Evolutionary conservation across 2,888 invertebrate genomes (phyloP), one percentile per base, ranked within the genome.

Genomic region (Myathropa florea): DNA sequence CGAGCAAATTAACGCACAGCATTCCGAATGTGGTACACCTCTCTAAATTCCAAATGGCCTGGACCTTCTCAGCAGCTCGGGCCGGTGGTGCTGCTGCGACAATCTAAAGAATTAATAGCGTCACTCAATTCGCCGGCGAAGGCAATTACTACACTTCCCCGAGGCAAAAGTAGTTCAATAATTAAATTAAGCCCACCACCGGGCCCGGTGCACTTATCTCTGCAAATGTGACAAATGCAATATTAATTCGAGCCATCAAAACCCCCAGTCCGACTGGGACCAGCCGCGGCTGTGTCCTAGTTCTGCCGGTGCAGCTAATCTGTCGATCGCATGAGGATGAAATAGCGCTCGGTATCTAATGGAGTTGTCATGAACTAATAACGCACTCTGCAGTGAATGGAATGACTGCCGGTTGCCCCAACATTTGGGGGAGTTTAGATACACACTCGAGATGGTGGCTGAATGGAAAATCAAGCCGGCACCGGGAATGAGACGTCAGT

Each of bases 171-270:
- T 77, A 63, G 84, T 28, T 23, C 84, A 72, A 59, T 68, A 81
- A 81, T 80, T 76, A 57, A 76, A 85, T 81, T 81, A 67, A 59
- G 36, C 4, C n/a, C 28, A 33, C 70, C 64, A 65, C 21, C 14
- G 33, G 55, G 9, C 6, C 61, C 26, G 61, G 55, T 63, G 59
- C 39, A 63, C 55, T 81, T 72, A 73, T 77, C 71, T 26, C 57
- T 30, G 21, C 23, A 55, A 73, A 61, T 73, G 85, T 82, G 82
- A 86, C 85, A 82, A 86, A 82, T 75, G 64, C 73, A 71, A 78
- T 77, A 86, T 82, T 86, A 78, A 78, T 78, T 75, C 77, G 61
- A 18, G 77, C 64, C 78, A 82, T 73, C 77, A 78, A 78, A 82
- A 64, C n/a, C 39, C 63, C 26, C 6, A 39, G 18, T n/a, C 9